Percentiles rank a stretch among this genome's conserved stretches.
phyloP scores from a whole-genome alignment of 2,888 invertebrate species.

The Kryphioiulus occultus region DNA sequence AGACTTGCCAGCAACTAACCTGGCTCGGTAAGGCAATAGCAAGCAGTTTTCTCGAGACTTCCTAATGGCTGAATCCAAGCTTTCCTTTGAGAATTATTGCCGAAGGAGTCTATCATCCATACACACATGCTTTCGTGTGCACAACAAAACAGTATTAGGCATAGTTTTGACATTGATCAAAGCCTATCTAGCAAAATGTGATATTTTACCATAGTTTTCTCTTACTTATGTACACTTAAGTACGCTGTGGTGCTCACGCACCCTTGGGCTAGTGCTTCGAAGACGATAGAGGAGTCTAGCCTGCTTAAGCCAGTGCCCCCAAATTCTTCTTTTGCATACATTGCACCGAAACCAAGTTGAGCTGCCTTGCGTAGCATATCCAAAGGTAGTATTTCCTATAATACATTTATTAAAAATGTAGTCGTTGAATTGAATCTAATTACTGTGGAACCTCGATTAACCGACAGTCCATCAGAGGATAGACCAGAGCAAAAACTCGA shows the following conservation, averaged over 20 bases:
- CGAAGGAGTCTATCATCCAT: conserved; percentile 70
- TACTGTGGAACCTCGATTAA: no score
- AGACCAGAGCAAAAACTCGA: no score
- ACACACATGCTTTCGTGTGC: conserved; percentile 64
- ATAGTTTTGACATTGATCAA: background rate
- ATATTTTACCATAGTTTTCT: background rate
- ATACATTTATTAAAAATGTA: background rate
- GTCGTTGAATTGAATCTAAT: background rate
- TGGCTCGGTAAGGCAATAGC: conserved; percentile 69
- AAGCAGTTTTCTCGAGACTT: conserved; percentile 65
- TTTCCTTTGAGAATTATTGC: conserved; percentile 62
- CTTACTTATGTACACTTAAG: conserved; percentile 68
- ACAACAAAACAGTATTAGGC: background rate
- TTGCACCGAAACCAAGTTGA: conserved; percentile 67
- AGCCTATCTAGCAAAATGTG: background rate
- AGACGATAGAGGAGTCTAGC: conserved; percentile 67
- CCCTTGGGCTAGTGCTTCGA: conserved; percentile 68
- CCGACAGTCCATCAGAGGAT: no score
- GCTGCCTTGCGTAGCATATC: conserved; percentile 66
- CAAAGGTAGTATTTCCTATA: conserved; percentile 65
- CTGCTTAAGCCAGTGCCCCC: conserved; percentile 67
- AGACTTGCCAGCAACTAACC: conserved; percentile 57
- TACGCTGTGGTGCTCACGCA: conserved; percentile 69
- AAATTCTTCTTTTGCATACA: conserved; percentile 65
- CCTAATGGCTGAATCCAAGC: conserved; percentile 65